Base-by-base conservation (phyloP, 2,113 vertebrate genomes). In the Corythornis vintsioides region DNA sequence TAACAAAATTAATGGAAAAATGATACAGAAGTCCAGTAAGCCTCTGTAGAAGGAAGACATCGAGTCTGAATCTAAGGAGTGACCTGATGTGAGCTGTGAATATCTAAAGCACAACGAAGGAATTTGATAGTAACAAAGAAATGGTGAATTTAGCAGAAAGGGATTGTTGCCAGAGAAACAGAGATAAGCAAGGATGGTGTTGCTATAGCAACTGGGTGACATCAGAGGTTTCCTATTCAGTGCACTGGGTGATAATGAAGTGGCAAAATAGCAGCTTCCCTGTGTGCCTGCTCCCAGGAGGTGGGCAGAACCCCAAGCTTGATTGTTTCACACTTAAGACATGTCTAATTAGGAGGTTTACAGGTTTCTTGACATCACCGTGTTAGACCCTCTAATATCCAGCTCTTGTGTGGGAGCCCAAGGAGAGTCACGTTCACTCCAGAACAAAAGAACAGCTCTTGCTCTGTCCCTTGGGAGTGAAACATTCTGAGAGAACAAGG, bases 81-180 rank as follows among this genome's bases (percentile, higher is more conserved):
- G 50, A 88, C 64, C 47, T 29, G 47, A 55, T 20, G 11, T 48
- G 45, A 88, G 65, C 80, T 79, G 80, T 97, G 94, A 90, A 80
- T 52, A 90, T 85, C 95, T 87, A 95, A 83, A 79, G 57, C 89
- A 96, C 72, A 73, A 92, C 38, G 83, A 82, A 89, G 92, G 82
- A 89, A 95, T 94, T 96, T 96, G 95, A 94, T 91, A 94, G 92
- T 89, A 91, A 96, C 93, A 94, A 92, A 96, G 92, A 93, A 38
- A 69, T 61, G 75, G 64, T 76, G 91, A 96, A 88, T 89, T 83
- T 53, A 92, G 93, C 90, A 96, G 85, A 94, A 96, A 92, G 88
- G 90, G 82, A 96, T 90, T 94, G 97, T 97, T 97, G 93, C 97
- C 96, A 96, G 78, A 97, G 97, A 97, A 98, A 98, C 97, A 82